Evolutionary conservation across 2,797 vertebrate species (phyloP).

Genomic region (Fundulus diaphanus): DNA sequence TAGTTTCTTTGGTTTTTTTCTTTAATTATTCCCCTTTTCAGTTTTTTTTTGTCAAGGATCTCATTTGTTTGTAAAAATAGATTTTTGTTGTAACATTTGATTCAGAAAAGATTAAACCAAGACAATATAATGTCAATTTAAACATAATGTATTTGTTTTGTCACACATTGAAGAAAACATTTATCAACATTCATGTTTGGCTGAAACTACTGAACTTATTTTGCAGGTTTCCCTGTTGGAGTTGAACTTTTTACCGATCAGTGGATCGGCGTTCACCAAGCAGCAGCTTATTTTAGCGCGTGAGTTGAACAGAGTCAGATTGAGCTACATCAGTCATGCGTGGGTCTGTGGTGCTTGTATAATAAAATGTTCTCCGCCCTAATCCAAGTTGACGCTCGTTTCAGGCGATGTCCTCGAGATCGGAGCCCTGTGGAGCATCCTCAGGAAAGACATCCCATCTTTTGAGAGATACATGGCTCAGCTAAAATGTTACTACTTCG

Average conservation of each 20-base stretch:
- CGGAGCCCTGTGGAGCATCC: constrained; percentile 94
- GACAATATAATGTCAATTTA: not conserved
- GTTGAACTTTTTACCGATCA: constrained; percentile 92
- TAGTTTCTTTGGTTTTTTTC: not conserved
- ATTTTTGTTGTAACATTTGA: not conserved
- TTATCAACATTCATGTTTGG: not conserved
- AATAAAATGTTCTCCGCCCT: not conserved
- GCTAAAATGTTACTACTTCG: constrained; percentile 97
- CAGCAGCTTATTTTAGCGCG: constrained; percentile 93
- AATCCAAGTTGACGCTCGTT: constrained; percentile 15
- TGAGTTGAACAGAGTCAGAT: constrained; percentile 76
- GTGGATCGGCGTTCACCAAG: constrained; percentile 88
- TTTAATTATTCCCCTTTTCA: not conserved
- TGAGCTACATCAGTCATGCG: not conserved
- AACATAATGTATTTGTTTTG: not conserved
- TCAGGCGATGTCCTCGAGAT: constrained; percentile 95
- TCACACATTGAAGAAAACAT: not conserved
- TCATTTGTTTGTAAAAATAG: not conserved
- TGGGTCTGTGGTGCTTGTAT: not conserved
- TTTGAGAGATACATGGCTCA: constrained; percentile 97
- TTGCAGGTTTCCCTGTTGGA: constrained; percentile 89
- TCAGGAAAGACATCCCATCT: constrained; percentile 94
- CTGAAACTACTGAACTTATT: not conserved
- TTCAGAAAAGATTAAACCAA: not conserved
- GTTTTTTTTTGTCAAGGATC: not conserved